A percentile compares a stretch with the other conserved stretches of the same genome.
phyloP scores from a whole-genome alignment of 2,888 invertebrate genomes.

The Thalpophila matura region DNA sequence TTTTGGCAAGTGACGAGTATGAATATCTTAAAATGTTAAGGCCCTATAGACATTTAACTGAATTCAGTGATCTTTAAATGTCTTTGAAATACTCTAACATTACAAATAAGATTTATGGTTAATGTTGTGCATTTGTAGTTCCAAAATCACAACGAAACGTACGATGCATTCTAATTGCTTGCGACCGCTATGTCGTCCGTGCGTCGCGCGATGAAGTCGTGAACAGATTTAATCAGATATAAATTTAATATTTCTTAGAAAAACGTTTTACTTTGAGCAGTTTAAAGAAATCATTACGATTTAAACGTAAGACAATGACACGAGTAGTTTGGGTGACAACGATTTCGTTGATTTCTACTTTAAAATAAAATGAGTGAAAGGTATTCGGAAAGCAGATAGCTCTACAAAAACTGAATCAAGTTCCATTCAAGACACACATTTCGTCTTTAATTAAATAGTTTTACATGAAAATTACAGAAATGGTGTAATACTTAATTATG shows the following conservation, averaged over 20 bases:
- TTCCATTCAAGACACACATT: conserved; percentile 40
- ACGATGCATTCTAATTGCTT: conserved; percentile 36
- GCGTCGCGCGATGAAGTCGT: conserved; percentile 43
- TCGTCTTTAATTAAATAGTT: conserved; percentile 10
- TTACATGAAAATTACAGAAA: background rate
- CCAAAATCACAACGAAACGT: conserved; percentile 26
- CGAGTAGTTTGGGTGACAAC: conserved; percentile 22
- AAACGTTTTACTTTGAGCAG: conserved; percentile 20
- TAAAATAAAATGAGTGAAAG: conserved; percentile 52
- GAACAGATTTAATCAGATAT: conserved; percentile 48
- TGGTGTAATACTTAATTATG: background rate
- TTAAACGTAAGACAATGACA: conserved; percentile 29
- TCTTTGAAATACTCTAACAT: conserved; percentile 1
- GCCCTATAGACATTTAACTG: background rate
- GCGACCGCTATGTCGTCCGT: conserved; percentile 36
- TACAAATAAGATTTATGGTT: background rate
- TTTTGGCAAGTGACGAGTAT: conserved; percentile 15
- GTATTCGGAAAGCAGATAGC: conserved; percentile 55
- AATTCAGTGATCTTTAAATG: background rate
- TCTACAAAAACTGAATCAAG: conserved; percentile 44
- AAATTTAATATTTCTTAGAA: conserved; percentile 38
- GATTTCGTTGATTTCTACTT: conserved; percentile 28
- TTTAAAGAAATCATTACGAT: conserved; percentile 31
- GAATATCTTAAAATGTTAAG: background rate
- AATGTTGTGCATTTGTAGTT: background rate